Evolutionary conservation across 2,888 invertebrate genomes (phyloP).

Genomic region (Conchocele bisecta): DNA sequence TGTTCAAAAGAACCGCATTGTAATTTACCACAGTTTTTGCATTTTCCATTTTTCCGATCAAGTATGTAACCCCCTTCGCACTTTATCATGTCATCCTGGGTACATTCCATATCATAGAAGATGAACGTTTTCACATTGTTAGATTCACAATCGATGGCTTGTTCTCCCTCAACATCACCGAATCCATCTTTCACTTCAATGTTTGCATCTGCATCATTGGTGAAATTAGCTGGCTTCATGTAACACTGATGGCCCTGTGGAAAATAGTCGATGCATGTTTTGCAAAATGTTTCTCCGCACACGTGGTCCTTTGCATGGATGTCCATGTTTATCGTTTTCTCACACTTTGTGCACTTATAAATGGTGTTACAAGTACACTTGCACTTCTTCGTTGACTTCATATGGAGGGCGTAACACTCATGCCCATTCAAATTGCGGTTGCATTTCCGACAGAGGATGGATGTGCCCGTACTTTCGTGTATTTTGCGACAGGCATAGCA

Average conservation of each 20-base stretch:
- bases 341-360: conserved; percentile 23
- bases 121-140: neutral
- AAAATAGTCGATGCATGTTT: neutral
- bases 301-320: neutral
- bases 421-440: conserved; percentile 15
- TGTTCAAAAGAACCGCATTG: conserved; percentile 5
- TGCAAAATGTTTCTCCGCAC: neutral
- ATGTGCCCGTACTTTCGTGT: conserved; percentile 11
- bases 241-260: neutral
- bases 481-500: conserved; percentile 25
- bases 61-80: conserved; percentile 1
- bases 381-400: neutral
- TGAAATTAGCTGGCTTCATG: neutral
- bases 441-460: conserved; percentile 19
- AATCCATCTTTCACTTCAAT: no score
- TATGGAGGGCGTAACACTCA: conserved; percentile 21
- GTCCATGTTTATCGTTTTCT: conserved; percentile 11
- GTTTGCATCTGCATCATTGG: neutral
- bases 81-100: neutral
- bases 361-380: conserved; percentile 22
- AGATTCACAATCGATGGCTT: neutral
- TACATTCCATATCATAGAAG: conserved; percentile 3
- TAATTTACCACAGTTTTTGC: conserved; percentile 6
- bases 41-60: neutral
- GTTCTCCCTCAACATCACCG: neutral